phyloP scores from a whole-genome alignment of 2,888 invertebrate species.

The Macroteleia sp. region DNA sequence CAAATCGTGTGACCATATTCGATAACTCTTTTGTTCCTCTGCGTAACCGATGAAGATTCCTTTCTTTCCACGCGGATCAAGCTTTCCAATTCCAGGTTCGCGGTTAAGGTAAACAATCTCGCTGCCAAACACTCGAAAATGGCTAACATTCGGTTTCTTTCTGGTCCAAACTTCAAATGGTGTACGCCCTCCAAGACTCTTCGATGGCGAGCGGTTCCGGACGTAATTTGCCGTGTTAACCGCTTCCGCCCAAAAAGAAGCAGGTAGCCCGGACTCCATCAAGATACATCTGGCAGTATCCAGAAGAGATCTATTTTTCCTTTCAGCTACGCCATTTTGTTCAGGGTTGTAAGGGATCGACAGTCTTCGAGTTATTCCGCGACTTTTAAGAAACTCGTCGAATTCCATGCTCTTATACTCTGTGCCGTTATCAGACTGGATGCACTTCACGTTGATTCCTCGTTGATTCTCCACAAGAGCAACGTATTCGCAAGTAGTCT shows the following conservation, averaged over 20 bases:
- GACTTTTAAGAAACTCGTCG: background rate
- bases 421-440: slow-evolving; percentile 24
- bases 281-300: slow-evolving; percentile 64
- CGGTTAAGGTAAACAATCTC: slow-evolving; percentile 27
- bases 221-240: slow-evolving; percentile 52
- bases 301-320: slow-evolving; percentile 58
- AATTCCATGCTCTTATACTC: slow-evolving; percentile 9
- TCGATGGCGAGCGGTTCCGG: slow-evolving; percentile 50
- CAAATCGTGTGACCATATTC: slow-evolving; percentile 5
- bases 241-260: slow-evolving; percentile 58
- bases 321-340: slow-evolving; percentile 24
- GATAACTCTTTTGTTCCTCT: slow-evolving; percentile 1
- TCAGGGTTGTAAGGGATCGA: slow-evolving; percentile 17
- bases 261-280: slow-evolving; percentile 31
- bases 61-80: slow-evolving; percentile 22
- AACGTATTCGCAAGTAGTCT: slow-evolving; percentile 56
- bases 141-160: slow-evolving; percentile 24
- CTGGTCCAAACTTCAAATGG: slow-evolving; percentile 48
- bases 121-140: slow-evolving; percentile 45
- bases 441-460: slow-evolving; percentile 10
- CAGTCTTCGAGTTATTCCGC: slow-evolving; percentile 19
- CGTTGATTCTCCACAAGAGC: slow-evolving; percentile 57
- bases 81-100: slow-evolving; percentile 31
- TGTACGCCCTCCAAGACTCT: slow-evolving; percentile 27
- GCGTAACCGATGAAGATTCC: slow-evolving; percentile 20